Conservation (phyloP, 37 sponge, comb jelly and placozoan species). For the Chondrilla cf. caribensis region DNA sequence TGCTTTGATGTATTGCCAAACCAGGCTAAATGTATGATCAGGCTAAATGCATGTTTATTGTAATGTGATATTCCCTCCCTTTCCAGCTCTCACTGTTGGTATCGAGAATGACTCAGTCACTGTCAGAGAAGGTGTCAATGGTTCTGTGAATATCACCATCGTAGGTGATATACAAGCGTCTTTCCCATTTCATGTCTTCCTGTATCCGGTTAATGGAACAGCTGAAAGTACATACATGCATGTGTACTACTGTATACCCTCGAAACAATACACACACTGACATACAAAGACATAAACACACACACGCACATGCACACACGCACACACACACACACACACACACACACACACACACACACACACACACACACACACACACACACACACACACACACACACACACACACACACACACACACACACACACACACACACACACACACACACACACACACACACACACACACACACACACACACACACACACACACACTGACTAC, state of each 20-base stretch:
- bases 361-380: background rate
- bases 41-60: too few relatives aligned
- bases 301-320: conserved; percentile 18
- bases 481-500: background rate
- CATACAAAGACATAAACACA: conserved; percentile 15
- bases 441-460: conserved; percentile 16
- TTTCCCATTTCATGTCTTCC: too few relatives aligned
- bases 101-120: too few relatives aligned
- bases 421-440: background rate
- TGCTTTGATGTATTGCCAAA: too few relatives aligned
- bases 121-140: too few relatives aligned
- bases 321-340: conserved; percentile 19
- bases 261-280: background rate
- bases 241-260: background rate
- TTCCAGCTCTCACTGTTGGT: too few relatives aligned
- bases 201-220: too few relatives aligned
- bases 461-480: background rate
- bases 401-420: background rate
- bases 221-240: background rate
- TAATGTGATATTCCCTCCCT: too few relatives aligned
- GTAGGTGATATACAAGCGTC: too few relatives aligned
- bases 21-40: too few relatives aligned
- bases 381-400: background rate
- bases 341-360: background rate
- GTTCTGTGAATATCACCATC: too few relatives aligned